Percentiles rank a stretch among this genome's conserved stretches.
These are phyloP conservation scores for Myotis planiceps DNA, from an alignment of 2,797 vertebrate species.

Conservation along the genomic window DNA sequence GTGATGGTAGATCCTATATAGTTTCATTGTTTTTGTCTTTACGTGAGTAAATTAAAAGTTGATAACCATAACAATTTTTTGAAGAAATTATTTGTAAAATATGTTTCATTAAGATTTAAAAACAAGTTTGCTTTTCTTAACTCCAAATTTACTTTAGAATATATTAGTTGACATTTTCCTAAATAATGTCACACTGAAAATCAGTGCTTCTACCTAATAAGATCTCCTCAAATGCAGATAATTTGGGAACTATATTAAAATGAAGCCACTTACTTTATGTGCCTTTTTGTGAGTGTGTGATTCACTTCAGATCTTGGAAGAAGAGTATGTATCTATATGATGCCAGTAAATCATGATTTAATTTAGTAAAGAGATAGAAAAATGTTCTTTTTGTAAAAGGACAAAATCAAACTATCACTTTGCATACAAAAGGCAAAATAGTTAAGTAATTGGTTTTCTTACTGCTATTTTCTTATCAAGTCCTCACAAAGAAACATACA, in stretches of 20 bases:
- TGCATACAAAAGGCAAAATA: neutral
- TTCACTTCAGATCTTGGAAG: neutral
- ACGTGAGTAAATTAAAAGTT: neutral
- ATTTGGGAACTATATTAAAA: neutral
- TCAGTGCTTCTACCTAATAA: slow-evolving; percentile 26
- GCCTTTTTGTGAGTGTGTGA: neutral
- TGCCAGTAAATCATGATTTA: neutral
- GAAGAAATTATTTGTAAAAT: neutral
- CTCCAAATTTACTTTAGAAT: slow-evolving; percentile 45
- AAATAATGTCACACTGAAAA: neutral
- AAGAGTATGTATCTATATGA: neutral
- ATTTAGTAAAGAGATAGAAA: neutral
- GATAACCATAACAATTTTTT: neutral
- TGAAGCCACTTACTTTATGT: neutral
- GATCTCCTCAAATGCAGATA: neutral
- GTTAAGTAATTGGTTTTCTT: neutral
- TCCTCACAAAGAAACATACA: neutral
- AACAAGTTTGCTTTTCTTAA: slow-evolving; percentile 55
- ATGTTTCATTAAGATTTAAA: slow-evolving; percentile 67
- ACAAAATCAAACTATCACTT: neutral
- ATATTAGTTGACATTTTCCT: slow-evolving; percentile 54
- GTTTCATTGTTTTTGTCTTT: neutral
- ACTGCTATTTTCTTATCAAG: neutral
- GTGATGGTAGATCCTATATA: neutral
- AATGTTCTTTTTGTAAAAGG: neutral